Evolutionary conservation across 2,113 vertebrate species (phyloP), one percentile per base, ranked within the genome.

Genomic region (Dascyllus trimaculatus): DNA sequence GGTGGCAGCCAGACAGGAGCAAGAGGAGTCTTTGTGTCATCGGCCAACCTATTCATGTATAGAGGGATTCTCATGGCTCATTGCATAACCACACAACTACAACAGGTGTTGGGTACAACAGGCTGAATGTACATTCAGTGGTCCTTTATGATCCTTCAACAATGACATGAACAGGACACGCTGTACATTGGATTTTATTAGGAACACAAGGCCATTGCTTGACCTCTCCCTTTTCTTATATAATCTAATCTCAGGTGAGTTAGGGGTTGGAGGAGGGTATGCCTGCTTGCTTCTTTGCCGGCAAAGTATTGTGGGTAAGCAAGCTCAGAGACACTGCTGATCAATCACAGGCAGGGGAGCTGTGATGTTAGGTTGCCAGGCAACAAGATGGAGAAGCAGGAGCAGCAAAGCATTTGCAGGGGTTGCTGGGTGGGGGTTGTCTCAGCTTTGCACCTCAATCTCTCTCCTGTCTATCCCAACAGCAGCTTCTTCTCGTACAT

Each of bases 341-440:
- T 93, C 91, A 91, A 92, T 92, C 92, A 87, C 76, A 80, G 84
- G 70, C 85, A 74, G 78, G 57, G 64, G 83, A 76, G 81, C 84
- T 78, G 84, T 93, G 90, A 90, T 91, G 91, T 88, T 83, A 68
- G 71, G 94, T 95, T 95, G 90, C 94, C 78, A 88, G 81, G 95
- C 91, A 95, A 95, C 94, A 92, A 81, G 84, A 79, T 71, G 73
- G 82, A 89, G 75, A 83, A 80, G 80, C 87, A 82, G 85, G 78
- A 82, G 87, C 68, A 87, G 82, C 63, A 61, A 45, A 70, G 69
- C 43, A 5, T 61, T 60, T 19, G 56, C 56, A 59, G 65, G 66
- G 22, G 25, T 25, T 52, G 26, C 45, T 25, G 56, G 82, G 70
- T 69, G 78, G 75, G 85, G 89, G 85, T 38, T 7, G 64, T 78